Conservation (phyloP, 2,113 vertebrate species). For the Microcebus lehilahytsara region DNA sequence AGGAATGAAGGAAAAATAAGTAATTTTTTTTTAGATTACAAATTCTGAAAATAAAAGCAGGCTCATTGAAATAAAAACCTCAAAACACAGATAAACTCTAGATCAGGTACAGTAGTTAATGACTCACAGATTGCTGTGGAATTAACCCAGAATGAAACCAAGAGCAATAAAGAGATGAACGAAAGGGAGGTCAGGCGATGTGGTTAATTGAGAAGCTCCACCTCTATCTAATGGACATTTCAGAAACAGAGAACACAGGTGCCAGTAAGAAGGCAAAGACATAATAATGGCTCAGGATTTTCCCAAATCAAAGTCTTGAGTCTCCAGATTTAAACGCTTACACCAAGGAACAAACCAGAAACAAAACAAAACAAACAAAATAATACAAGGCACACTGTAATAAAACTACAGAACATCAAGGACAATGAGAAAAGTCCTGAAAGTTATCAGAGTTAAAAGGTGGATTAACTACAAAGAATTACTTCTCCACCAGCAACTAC, state of each 20-base stretch:
- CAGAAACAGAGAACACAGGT: background rate
- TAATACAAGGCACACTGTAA: background rate
- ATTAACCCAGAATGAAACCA: background rate
- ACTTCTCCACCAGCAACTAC: background rate
- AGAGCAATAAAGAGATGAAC: background rate
- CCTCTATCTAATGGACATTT: background rate
- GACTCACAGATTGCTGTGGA: background rate
- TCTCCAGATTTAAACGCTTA: background rate
- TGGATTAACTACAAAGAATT: background rate
- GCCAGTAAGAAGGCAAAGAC: background rate
- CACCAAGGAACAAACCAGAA: background rate
- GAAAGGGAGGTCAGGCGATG: background rate
- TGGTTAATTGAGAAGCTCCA: background rate
- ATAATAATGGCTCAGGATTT: background rate
- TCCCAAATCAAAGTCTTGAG: background rate
- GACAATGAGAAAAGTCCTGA: background rate
- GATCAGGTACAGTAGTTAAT: background rate
- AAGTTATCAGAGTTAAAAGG: background rate
- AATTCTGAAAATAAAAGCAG: conserved; percentile 24
- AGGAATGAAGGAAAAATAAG: background rate
- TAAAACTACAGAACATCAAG: background rate
- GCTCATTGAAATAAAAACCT: background rate
- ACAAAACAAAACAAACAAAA: background rate
- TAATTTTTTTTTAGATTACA: background rate
- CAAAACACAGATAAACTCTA: background rate